Base-by-base conservation (phyloP, 2,888 invertebrate genomes). In the Oegoconia quadripuncta region DNA sequence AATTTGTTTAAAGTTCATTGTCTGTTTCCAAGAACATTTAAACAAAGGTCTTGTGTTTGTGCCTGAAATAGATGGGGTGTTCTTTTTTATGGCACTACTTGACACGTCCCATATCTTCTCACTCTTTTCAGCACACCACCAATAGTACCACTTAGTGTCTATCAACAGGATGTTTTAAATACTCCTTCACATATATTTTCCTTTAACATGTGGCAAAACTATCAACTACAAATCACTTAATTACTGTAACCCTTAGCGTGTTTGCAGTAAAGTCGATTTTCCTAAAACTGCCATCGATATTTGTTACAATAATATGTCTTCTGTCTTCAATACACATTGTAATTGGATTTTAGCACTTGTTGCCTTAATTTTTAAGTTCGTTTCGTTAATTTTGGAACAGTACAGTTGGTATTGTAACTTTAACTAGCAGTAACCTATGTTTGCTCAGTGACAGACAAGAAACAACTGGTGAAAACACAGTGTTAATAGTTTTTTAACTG, bases 121-220 rank as follows among this genome's bases (percentile, higher is more conserved):
- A 42, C 46, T 44, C 41, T 49, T 61, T 52, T 56, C 49, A 42
- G 25, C 42, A 55, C 55, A 49, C 53, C 48, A 49, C 54, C 47
- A 56, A 59, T 63, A 55, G 57, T 57, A 50, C 56, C 73, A 74
- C 74, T 75, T 70, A 74, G 70, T 64, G 69, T 74, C 77, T 55
- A 64, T 82, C 82, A 75, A 61, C 75, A 68, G 63, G 61, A 65
- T 65, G 59, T 58, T 62, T 64, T 63, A 79, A 34, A 34, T 25
- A 74, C 78, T 77, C 75, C 73, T 72, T 61, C 64, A 73, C 75
- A 73, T 78, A 76, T n/a, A n/a, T n/a, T 79, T 80, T 74, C 64
- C 74, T 77, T 76, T 75, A 77, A 69, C 72, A 71, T 73, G 64
- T 75, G 72, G 64, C 46, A 14, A n/a, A 35, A 28, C 34, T 34